Base-by-base conservation (phyloP, 2,797 vertebrate genomes). In the Lacerta bilineata region DNA sequence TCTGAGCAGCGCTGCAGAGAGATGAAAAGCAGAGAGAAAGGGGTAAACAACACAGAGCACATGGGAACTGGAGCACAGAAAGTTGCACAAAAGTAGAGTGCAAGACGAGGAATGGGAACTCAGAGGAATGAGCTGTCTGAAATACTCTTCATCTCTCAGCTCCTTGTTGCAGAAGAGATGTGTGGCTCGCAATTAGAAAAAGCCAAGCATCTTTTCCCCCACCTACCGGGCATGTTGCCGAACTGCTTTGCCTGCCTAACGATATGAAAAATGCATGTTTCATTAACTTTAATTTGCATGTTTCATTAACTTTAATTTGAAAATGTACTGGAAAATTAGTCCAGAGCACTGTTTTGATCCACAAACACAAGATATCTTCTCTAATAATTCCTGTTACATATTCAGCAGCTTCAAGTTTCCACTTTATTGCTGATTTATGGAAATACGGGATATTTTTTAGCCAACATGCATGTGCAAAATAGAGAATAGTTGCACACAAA, bases 181-280 rank as follows among this genome's bases (percentile, higher is more conserved):
- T 78, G 39, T 78, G 61, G 41, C 33, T 15, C 46, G n/a, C 75
- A 79, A 82, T 88, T 69, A 86, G 78, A 33, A 64, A 55, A 87
- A 39, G 85, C 87, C 13, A 75, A 80, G 72, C 55, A 87, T 43
- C 43, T 33, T 2, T 33, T 33, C 33, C 41, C 77, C n/a, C 43
- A 20, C 3, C 33, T 74, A n/a, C 64, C 33, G 9, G 72, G 43
- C 29, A 90, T 91, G 88, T 55, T 81, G 29, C 87, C 78, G 75
- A 85, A 87, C 80, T 68, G 79, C 41, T 71, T 88, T 92, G 79
- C 17, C 85, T 87, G 89, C 87, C 88, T 93, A 94, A 94, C 93
- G 91, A 92, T 20, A 93, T 83, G 86, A 87, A 89, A 88, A 93
- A 93, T 89, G 86, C 93, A 85, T 61, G 81, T 88, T 90, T 93